phyloP scores from a whole-genome alignment of 1,140 invertebrate genomes.

The Conopomorpha cramerella region DNA sequence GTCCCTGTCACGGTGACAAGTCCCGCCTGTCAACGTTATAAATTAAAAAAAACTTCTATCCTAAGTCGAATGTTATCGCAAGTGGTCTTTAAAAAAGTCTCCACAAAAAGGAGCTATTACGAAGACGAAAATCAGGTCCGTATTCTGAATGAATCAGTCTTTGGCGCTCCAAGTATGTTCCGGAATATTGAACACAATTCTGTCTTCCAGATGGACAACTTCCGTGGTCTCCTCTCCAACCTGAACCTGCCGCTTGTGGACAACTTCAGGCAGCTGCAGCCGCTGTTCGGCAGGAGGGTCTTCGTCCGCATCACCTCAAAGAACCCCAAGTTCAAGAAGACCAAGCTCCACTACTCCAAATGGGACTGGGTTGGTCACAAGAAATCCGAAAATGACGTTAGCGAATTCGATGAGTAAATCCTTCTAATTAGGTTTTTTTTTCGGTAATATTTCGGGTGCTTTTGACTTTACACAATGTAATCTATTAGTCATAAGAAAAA shows the following conservation, averaged over 20 bases:
- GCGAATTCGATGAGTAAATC: slow-evolving; percentile 44
- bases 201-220: slow-evolving; percentile 64
- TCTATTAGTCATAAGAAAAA: neutral
- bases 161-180: too few relatives aligned
- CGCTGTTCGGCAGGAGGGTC: slow-evolving; percentile 66
- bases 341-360: slow-evolving; percentile 64
- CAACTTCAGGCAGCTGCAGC: slow-evolving; percentile 65
- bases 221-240: slow-evolving; percentile 65
- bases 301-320: slow-evolving; percentile 65
- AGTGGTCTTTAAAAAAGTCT: too few relatives aligned
- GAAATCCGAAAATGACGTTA: slow-evolving; percentile 45
- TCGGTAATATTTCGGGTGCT: neutral
- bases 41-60: neutral
- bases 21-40: neutral
- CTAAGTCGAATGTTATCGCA: too few relatives aligned
- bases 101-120: too few relatives aligned
- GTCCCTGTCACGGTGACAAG: neutral
- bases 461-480: neutral
- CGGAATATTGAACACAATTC: slow-evolving; percentile 1
- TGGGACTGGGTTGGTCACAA: slow-evolving; percentile 64
- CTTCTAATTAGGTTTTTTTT: neutral
- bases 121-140: too few relatives aligned
- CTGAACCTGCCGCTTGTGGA: slow-evolving; percentile 62
- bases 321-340: slow-evolving; percentile 60
- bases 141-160: too few relatives aligned